phyloP scores from a whole-genome alignment of 2,888 invertebrate species.

The Pogonocherus hispidulus region DNA sequence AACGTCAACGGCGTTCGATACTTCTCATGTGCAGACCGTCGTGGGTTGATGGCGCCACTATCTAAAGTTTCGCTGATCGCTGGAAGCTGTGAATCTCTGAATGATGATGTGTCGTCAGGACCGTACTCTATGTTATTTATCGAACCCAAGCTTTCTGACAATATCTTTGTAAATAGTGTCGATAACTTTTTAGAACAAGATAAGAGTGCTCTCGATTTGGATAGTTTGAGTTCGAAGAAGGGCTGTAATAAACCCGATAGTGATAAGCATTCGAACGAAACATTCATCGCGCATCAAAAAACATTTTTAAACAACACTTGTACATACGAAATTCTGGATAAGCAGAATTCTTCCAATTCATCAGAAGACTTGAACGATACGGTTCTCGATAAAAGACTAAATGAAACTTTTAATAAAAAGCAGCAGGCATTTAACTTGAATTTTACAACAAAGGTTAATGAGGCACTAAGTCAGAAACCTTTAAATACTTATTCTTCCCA shows the following conservation, averaged over 20 bases:
- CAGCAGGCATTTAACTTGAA: not conserved
- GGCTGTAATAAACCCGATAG: not conserved
- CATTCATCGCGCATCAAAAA: conserved; percentile 10
- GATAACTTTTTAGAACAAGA: not conserved
- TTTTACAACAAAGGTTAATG: conserved; percentile 9
- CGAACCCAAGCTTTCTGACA: conserved; percentile 30
- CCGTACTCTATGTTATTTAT: conserved; percentile 74
- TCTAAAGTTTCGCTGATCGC: conserved; percentile 68
- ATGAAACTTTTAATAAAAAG: conserved; percentile 10
- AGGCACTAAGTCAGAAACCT: conserved; percentile 11
- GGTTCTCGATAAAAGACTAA: not conserved
- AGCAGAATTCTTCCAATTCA: not conserved
- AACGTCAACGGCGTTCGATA: conserved; percentile 74
- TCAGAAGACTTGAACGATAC: conserved; percentile 9
- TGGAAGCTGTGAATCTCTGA: conserved; percentile 66
- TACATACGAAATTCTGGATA: conserved; percentile 15
- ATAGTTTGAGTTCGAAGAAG: not conserved
- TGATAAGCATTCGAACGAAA: conserved; percentile 18
- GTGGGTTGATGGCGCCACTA: conserved; percentile 76
- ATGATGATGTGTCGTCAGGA: conserved; percentile 71
- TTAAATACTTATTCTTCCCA: not conserved
- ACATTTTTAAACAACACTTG: conserved; percentile 9
- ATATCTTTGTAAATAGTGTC: not conserved
- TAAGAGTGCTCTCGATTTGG: not conserved
- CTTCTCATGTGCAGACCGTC: conserved; percentile 73